A percentile compares a stretch with the other conserved stretches of the same genome.
Evolutionary conservation across 2,113 vertebrate genomes (phyloP).

Genomic region (Misgurnus anguillicaudatus): DNA sequence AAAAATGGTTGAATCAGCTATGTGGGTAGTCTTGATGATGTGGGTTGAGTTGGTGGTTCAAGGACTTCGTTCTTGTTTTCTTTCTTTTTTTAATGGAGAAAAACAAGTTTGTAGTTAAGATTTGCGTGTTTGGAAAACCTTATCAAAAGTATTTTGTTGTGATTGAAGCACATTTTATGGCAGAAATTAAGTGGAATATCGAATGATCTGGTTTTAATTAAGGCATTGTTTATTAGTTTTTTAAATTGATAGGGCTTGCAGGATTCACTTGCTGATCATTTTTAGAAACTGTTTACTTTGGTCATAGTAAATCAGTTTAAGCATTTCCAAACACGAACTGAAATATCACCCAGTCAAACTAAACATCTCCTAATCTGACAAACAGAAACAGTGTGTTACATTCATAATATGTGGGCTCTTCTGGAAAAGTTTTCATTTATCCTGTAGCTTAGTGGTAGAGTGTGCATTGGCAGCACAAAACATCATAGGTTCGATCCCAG

Average conservation of each 20-base stretch:
- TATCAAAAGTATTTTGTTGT: neutral
- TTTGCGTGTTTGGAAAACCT: conserved; percentile 2
- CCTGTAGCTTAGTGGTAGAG: too few relatives aligned
- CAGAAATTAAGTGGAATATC: neutral
- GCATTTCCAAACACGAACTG: conserved; percentile 4
- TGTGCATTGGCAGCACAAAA: too few relatives aligned
- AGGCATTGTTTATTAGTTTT: neutral
- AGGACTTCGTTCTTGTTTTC: neutral
- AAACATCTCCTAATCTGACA: conserved; percentile 29
- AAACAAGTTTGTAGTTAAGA: conserved; percentile 32
- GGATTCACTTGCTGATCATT: neutral
- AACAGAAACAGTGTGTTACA: neutral
- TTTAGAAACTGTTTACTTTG: conserved; percentile 29
- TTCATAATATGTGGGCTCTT: neutral
- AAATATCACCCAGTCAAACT: conserved; percentile 31
- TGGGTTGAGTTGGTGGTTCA: conserved; percentile 27
- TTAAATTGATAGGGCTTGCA: neutral
- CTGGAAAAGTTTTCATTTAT: neutral
- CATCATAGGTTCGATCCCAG: too few relatives aligned
- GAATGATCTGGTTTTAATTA: conserved; percentile 14
- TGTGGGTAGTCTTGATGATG: conserved; percentile 14
- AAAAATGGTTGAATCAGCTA: conserved; percentile 17
- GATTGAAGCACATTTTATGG: neutral
- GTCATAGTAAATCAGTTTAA: conserved; percentile 7
- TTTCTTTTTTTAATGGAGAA: conserved; percentile 33